phyloP scores from a whole-genome alignment of 2,888 invertebrate genomes.

The Abscondita cerata region DNA sequence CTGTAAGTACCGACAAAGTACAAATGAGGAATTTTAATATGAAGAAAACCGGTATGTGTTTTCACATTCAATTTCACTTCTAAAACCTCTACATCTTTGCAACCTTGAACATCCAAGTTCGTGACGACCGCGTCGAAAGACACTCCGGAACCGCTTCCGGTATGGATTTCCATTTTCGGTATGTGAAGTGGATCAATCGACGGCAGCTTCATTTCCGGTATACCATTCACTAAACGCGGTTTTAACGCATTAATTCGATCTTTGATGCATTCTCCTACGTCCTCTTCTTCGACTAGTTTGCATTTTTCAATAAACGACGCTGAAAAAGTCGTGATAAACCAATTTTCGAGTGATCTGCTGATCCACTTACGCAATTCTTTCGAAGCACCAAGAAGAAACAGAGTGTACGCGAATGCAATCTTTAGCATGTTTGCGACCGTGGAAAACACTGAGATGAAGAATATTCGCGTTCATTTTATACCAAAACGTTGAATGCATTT shows the following conservation, averaged over 20 bases:
- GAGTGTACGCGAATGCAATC: background rate
- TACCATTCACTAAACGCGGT: constrained; percentile 13
- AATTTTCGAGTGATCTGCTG: too few species aligned
- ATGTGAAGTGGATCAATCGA: constrained; percentile 20
- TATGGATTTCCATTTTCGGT: constrained; percentile 4
- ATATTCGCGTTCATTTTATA: too few species aligned
- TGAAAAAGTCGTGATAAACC: too few species aligned
- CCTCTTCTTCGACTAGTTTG: background rate
- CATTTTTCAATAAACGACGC: constrained; percentile 22
- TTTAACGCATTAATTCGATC: background rate
- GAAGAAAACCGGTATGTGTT: background rate
- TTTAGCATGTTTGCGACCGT: background rate
- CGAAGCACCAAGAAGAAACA: constrained; percentile 3
- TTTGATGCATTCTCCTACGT: constrained; percentile 11
- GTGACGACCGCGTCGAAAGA: background rate
- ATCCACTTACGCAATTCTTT: constrained; percentile 20
- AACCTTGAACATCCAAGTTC: constrained; percentile 7
- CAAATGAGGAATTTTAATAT: constrained; percentile 6
- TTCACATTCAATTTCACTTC: constrained; percentile 3
- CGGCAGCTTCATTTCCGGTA: constrained; percentile 24
- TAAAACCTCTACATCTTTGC: background rate
- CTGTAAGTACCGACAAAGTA: background rate
- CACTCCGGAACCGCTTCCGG: background rate
- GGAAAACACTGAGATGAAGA: background rate
- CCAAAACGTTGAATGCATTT: too few species aligned